phyloP scores from a whole-genome alignment of 2,888 invertebrate species.

The Pristionchus entomophagus region DNA sequence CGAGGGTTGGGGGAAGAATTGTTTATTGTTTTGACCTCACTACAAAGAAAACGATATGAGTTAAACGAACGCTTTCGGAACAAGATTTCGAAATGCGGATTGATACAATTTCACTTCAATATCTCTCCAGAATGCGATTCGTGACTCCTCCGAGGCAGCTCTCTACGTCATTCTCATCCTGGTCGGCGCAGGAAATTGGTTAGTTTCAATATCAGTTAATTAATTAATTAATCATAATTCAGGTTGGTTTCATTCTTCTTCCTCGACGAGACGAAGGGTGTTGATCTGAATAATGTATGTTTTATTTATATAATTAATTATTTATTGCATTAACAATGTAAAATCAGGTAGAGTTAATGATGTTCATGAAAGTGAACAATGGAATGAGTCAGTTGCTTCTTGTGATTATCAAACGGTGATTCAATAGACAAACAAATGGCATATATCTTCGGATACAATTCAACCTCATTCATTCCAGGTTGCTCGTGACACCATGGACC shows the following conservation, averaged over 20 bases:
- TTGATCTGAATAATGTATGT: conserved; percentile 27
- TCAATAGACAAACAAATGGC: too few relatives aligned
- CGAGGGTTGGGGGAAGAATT: too few relatives aligned
- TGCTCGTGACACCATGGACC: conserved; percentile 8
- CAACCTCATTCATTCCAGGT: too few relatives aligned
- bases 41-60: too few relatives aligned
- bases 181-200: conserved; percentile 18
- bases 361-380: background rate
- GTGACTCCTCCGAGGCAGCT: conserved; percentile 5
- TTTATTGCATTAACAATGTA: background rate
- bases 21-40: too few relatives aligned
- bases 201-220: background rate
- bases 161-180: conserved; percentile 20
- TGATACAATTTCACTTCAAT: background rate
- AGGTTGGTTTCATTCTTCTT: conserved; percentile 40
- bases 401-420: background rate
- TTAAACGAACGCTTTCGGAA: too few relatives aligned
- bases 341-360: background rate
- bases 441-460: too few relatives aligned
- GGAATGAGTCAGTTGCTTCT: background rate
- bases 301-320: background rate
- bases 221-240: background rate
- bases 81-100: too few relatives aligned
- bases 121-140: background rate
- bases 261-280: conserved; percentile 38